Evolutionary conservation across 2,797 vertebrate species (phyloP), one percentile per base, ranked within the genome.

Genomic region (Odontamblyopus rebecca): DNA sequence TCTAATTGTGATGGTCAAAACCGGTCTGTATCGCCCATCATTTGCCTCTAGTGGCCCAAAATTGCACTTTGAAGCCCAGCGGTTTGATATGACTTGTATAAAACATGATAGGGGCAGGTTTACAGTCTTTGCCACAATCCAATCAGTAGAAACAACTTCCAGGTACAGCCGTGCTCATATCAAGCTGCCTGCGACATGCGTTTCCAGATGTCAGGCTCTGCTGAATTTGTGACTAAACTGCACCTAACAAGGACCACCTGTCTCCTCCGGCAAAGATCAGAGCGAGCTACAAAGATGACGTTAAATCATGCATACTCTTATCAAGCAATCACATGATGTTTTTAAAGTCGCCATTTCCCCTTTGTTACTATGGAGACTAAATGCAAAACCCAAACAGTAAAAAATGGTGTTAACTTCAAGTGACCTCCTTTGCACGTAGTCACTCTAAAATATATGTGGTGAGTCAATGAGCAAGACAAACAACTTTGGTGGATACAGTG

Each of bases 391-490:
- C 86, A 91, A 91, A 91, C 84, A 91, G 61, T 12, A 41, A 70
- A 65, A 89, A 77, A 82, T 71, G 71, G 78, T 74, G 76, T 74
- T 82, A 82, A 84, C 74, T 76, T 70, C 80, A 80, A 82, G 80
- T 65, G 30, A 77, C 54, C 75, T 77, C 51, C 82, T 65, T 65
- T 70, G 53, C 73, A 81, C 66, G 12, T 32, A 79, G 66, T 72
- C 84, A 74, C 61, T 72, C 71, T 73, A 82, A 84, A 61, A 85
- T 79, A 82, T 78, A 82, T 78, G 70, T 75, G 68, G 76, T 91
- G 89, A 93, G 86, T 92, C 88, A 89, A 90, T 88, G 73, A 89
- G 77, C 78, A 74, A 76, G 74, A 65, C 69, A 73, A 72, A 75
- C 61, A 50, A 66, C 78, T 71, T 77, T 62, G 73, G 63, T 65